Percentiles rank a stretch among this genome's conserved stretches.
phyloP scores from a whole-genome alignment of 2,888 invertebrate species.

The Villa cingulata region DNA sequence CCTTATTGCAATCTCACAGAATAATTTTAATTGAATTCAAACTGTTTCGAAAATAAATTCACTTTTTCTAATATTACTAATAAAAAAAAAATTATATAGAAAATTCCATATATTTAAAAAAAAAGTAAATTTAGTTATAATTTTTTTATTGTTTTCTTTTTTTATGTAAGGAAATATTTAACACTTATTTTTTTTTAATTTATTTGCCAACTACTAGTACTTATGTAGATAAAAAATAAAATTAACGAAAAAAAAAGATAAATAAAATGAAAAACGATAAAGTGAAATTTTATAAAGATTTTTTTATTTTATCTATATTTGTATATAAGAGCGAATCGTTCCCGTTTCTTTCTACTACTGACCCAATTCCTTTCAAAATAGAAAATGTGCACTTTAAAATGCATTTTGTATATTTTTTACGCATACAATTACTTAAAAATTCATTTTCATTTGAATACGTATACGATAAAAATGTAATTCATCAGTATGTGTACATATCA shows the following conservation, averaged over 20 bases:
- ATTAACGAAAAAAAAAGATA: not conserved
- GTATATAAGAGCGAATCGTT: conserved; percentile 9
- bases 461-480: not conserved
- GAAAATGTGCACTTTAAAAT: conserved; percentile 12
- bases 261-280: not conserved
- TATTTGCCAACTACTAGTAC: too few species aligned
- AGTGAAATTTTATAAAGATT: not conserved
- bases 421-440: conserved; percentile 3
- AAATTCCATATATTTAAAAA: too few species aligned
- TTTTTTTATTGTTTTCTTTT: too few species aligned
- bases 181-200: too few species aligned
- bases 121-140: too few species aligned
- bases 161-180: too few species aligned
- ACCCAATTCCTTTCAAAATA: conserved; percentile 15
- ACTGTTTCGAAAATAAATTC: too few species aligned
- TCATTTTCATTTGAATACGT: conserved; percentile 3
- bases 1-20: too few species aligned
- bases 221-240: not conserved
- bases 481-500: not conserved
- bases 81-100: too few species aligned
- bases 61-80: too few species aligned
- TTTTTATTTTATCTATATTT: not conserved
- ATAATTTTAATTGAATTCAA: too few species aligned
- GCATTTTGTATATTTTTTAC: conserved; percentile 6
- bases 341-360: conserved; percentile 16